Percentiles rank a stretch among this genome's conserved stretches.
Conservation (phyloP, 1,140 invertebrate species). For the Bombus waltoni region DNA sequence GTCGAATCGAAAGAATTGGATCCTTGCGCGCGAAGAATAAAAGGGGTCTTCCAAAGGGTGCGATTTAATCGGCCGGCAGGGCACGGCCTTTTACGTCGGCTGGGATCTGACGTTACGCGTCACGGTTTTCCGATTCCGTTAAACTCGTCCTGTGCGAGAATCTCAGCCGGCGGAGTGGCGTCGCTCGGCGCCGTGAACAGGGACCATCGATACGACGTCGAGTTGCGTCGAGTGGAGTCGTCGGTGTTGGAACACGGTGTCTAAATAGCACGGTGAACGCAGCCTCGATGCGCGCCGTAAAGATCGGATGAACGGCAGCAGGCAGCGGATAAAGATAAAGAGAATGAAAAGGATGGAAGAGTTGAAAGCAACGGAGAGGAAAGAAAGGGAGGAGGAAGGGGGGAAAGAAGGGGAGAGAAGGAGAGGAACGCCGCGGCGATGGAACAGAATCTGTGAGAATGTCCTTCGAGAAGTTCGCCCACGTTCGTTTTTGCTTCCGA, state of each 20-base stretch:
- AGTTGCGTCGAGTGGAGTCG: neutral
- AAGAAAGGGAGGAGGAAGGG: too few relatives aligned
- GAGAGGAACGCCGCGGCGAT: neutral
- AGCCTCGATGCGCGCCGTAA: neutral
- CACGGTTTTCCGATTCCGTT: neutral
- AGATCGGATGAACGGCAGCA: neutral
- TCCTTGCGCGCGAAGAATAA: neutral
- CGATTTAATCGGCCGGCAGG: neutral
- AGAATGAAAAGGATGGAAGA: neutral
- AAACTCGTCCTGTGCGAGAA: neutral
- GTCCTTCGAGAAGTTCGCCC: conserved; percentile 58
- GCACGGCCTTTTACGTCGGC: neutral
- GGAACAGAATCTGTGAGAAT: conserved; percentile 42
- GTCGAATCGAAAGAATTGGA: neutral
- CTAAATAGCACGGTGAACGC: conserved; percentile 6
- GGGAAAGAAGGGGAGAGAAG: neutral
- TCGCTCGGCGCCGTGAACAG: neutral
- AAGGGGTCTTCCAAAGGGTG: neutral
- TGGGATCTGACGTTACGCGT: neutral
- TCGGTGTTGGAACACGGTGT: conserved; percentile 11
- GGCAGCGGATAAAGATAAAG: neutral
- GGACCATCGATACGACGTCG: conserved; percentile 7
- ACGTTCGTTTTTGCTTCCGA: conserved; percentile 60
- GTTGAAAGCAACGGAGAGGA: neutral
- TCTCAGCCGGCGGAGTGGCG: neutral